Evolutionary conservation across 2,888 invertebrate genomes (phyloP).

Genomic region (Caenorhabditis sinica): DNA sequence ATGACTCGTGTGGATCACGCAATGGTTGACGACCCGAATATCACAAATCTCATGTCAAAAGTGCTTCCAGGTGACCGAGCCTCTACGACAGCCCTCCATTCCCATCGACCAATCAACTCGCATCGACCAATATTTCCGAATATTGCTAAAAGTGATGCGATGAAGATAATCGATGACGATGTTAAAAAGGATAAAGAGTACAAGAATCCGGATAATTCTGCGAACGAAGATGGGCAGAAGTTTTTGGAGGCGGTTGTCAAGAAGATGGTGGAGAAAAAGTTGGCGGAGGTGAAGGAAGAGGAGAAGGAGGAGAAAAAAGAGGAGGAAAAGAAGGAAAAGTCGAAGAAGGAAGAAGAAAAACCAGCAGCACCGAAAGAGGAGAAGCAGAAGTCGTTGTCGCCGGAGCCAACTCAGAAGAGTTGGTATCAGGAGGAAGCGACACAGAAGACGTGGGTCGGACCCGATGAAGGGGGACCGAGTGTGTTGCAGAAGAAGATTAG

Average conservation of each 20-base stretch:
- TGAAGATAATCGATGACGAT: not conserved
- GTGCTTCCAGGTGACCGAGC: slow-evolving; percentile 15
- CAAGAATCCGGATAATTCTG: slow-evolving; percentile 42
- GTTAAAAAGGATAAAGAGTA: slow-evolving; percentile 13
- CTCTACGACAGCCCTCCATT: not conserved
- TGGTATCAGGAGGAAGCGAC: slow-evolving; percentile 11
- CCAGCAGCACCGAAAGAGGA: not conserved
- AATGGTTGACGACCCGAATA: slow-evolving; percentile 28
- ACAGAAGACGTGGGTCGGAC: slow-evolving; percentile 1
- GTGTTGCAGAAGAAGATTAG: slow-evolving; percentile 16
- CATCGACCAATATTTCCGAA: too few relatives aligned
- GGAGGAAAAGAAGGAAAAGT: not conserved
- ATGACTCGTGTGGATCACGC: slow-evolving; percentile 54
- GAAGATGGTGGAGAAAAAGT: slow-evolving; percentile 47
- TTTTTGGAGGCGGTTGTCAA: slow-evolving; percentile 50
- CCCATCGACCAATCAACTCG: slow-evolving; percentile 29
- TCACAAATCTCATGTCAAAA: slow-evolving; percentile 1
- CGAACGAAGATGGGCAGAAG: not conserved
- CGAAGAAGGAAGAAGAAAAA: slow-evolving; percentile 1
- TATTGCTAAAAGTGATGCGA: slow-evolving; percentile 14
- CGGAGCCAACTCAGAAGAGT: slow-evolving; percentile 13
- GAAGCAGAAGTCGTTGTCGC: slow-evolving; percentile 4
- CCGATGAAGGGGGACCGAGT: not conserved
- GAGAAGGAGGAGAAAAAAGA: slow-evolving; percentile 10
- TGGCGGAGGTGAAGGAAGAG: slow-evolving; percentile 37